phyloP scores from a whole-genome alignment of 2,888 invertebrate species.

The Horisme vitalbata region DNA sequence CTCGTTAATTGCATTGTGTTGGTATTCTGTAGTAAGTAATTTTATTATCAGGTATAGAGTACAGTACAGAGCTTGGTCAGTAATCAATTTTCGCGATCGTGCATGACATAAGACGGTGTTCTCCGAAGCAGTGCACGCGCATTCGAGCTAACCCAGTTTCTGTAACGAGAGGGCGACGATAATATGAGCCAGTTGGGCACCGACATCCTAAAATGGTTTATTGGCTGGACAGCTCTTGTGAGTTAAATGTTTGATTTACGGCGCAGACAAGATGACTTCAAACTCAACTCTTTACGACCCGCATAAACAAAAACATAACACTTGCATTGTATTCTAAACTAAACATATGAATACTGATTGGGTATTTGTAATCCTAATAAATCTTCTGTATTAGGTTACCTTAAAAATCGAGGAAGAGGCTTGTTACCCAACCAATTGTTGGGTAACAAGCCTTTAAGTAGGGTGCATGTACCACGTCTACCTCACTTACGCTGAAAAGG shows the following conservation, averaged over 20 bases:
- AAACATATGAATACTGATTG: slow-evolving; percentile 6
- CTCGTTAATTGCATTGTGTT: no score
- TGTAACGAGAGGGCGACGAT: slow-evolving; percentile 36
- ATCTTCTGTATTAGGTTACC: slow-evolving; percentile 12
- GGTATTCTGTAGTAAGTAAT: neutral
- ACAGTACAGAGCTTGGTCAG: neutral
- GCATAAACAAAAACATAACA: slow-evolving; percentile 26
- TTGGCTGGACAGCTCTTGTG: slow-evolving; percentile 61
- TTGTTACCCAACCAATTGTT: no score
- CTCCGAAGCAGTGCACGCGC: slow-evolving; percentile 31
- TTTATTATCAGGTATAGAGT: slow-evolving; percentile 1
- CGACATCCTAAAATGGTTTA: slow-evolving; percentile 58
- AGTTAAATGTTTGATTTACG: slow-evolving; percentile 70
- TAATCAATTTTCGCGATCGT: slow-evolving; percentile 18
- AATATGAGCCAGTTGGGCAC: slow-evolving; percentile 50
- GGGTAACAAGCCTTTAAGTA: slow-evolving; percentile 1
- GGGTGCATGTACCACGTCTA: neutral
- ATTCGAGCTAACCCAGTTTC: slow-evolving; percentile 36
- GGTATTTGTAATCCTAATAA: slow-evolving; percentile 15
- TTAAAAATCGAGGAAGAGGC: no score
- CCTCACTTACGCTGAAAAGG: slow-evolving; percentile 8
- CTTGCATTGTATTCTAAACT: slow-evolving; percentile 7
- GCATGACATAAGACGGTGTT: slow-evolving; percentile 23
- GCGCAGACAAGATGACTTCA: slow-evolving; percentile 48
- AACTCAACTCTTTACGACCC: slow-evolving; percentile 33